Conservation (phyloP, 2,113 vertebrate species). For the Alligator sinensis region DNA sequence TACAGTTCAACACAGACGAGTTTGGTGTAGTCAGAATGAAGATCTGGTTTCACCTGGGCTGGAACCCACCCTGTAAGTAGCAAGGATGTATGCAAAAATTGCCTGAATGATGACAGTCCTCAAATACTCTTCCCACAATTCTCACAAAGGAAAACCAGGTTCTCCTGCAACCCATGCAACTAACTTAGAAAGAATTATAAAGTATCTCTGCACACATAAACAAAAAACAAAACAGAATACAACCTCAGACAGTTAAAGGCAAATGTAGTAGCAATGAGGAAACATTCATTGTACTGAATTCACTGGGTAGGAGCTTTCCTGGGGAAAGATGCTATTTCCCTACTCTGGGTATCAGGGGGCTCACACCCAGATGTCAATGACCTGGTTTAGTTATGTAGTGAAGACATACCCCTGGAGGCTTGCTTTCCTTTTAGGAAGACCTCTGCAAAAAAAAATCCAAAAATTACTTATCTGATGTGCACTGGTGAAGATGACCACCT, state of each 20-base stretch:
- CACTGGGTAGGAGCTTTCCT: not conserved
- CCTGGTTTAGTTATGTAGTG: not conserved
- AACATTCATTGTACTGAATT: not conserved
- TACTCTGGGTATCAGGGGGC: not conserved
- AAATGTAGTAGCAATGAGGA: not conserved
- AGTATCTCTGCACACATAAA: not conserved
- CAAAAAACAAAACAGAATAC: not conserved
- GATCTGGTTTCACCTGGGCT: no score
- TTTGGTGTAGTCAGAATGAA: no score
- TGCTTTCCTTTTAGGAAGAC: not conserved
- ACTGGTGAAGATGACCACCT: not conserved
- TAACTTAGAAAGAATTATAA: not conserved
- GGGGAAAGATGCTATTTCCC: not conserved
- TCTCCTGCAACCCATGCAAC: no score
- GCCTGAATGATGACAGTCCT: no score
- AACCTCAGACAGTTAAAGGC: not conserved
- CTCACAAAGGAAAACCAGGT: no score
- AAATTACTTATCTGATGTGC: not conserved
- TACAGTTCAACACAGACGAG: no score
- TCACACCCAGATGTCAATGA: not conserved
- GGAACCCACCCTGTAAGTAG: no score
- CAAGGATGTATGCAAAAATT: no score
- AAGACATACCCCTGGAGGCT: not conserved
- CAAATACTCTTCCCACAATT: no score
- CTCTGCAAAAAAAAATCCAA: not conserved